These are phyloP conservation scores for Narcine bancroftii DNA, from an alignment of 2,113 vertebrate species.

Conservation along the genomic window DNA sequence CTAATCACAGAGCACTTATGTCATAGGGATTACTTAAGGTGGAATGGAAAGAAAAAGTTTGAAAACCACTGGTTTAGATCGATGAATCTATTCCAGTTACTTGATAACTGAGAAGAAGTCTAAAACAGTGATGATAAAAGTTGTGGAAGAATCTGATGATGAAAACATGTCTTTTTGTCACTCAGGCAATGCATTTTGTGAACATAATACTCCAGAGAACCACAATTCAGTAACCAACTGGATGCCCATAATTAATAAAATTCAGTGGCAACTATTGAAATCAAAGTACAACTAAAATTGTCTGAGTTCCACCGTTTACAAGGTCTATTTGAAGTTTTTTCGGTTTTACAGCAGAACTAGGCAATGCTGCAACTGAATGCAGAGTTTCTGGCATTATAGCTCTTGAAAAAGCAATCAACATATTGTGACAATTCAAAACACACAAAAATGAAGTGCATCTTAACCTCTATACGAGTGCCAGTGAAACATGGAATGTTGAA, in stretches of 20 bases:
- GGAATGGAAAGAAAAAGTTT: too few relatives aligned
- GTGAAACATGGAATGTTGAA: not conserved
- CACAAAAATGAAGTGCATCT: not conserved
- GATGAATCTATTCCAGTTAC: conserved; percentile 4
- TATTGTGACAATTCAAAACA: conserved; percentile 12
- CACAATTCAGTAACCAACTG: conserved; percentile 15
- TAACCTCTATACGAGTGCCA: not conserved
- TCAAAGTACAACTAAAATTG: conserved; percentile 29
- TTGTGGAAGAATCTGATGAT: not conserved
- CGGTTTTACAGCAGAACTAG: not conserved
- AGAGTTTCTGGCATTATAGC: not conserved
- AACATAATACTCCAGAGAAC: conserved; percentile 4
- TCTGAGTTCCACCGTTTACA: not conserved
- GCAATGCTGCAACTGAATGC: not conserved
- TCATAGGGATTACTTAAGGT: too few relatives aligned
- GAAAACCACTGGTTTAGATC: too few relatives aligned
- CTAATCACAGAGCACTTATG: too few relatives aligned
- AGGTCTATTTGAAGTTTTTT: not conserved
- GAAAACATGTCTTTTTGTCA: conserved; percentile 9
- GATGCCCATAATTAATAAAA: conserved; percentile 22
- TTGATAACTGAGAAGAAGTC: not conserved
- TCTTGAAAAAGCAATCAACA: not conserved
- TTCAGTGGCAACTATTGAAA: not conserved
- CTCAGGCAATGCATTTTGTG: not conserved
- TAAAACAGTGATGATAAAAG: conserved; percentile 1